Evolutionary conservation across 2,797 vertebrate genomes (phyloP).

Genomic region (Spinibarbus caldwelli): DNA sequence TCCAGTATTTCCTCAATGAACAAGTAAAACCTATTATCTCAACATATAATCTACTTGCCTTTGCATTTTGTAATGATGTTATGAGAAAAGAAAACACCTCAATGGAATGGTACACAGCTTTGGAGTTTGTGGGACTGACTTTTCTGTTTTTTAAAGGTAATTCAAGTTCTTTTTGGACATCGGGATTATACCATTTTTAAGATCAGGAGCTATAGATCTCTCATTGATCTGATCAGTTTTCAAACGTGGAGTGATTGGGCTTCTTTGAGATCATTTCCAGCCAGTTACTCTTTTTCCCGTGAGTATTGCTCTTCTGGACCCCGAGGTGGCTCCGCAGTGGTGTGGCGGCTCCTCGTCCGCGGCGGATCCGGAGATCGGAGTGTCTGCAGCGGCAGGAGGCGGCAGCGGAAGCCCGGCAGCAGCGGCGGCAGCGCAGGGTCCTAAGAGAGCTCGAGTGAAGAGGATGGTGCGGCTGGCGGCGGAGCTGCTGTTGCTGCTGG

Average conservation of each 20-base stretch:
- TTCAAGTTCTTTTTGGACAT: constrained; percentile 11
- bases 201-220: not conserved
- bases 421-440: constrained; percentile 79
- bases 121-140: not conserved
- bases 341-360: constrained; percentile 84
- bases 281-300: constrained; percentile 20
- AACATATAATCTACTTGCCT: not conserved
- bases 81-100: too few species aligned
- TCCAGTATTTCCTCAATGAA: not conserved
- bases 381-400: constrained; percentile 75
- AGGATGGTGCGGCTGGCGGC: constrained; percentile 94
- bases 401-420: constrained; percentile 72
- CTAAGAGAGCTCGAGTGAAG: constrained; percentile 87
- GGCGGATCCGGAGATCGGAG: constrained; percentile 85
- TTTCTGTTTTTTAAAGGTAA: not conserved
- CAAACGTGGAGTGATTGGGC: constrained; percentile 6
- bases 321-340: constrained; percentile 94
- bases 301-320: constrained; percentile 71
- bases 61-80: constrained; percentile 2
- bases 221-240: not conserved
- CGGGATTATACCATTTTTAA: constrained; percentile 1
- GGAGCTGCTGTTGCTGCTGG: constrained; percentile 89
- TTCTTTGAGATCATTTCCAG: not conserved
- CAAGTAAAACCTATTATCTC: not conserved
- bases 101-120: constrained; percentile 30